Base-by-base conservation (phyloP, 2,113 vertebrate species). In the Colaptes auratus region DNA sequence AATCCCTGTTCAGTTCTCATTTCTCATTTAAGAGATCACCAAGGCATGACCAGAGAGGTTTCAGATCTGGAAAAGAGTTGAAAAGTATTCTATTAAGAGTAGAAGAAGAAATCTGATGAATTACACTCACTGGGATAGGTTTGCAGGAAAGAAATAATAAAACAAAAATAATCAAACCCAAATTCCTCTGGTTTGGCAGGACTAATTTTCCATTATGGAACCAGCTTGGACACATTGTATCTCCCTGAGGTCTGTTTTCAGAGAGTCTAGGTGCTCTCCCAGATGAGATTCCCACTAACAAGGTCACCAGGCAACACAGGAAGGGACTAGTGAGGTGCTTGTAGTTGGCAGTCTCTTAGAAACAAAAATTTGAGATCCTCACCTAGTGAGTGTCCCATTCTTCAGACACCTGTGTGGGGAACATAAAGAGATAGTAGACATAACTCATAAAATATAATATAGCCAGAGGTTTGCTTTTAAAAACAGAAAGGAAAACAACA, bases 401-500 rank as follows among this genome's bases (percentile, higher is more conserved):
- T 16, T 53, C 55, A 80, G 27, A 65, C 5, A 35, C 21, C 46
- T 70, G 69, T 3, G 5, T 63, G 24, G 42, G 12, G 64, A 77
- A 35, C 8, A 24, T 12, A 50, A 60, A 42, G 15, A 46, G 13
- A 5, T 7, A 35, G 53, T 9, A 23, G 15, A 9, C 10, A 87
- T 15, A 86, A 58, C 17, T 58, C 28, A 69, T 33, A 61, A 58
- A 78, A 39, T 11, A 50, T 28, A 65, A 58, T 5, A 17, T 3
- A 60, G 31, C 8, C 15, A 82, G 39, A 79, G 6, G 4, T 87
- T 67, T 82, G 15, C 19, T 85, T 75, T 39, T 35, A 55, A 60
- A 42, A 28, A 23, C 2, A 31, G 21, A 21, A 24, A 4, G 0
- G 18, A 25, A 1, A 27, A 3, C 50, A 20, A 52, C 12, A 24